Evolutionary conservation across 2,888 invertebrate genomes (phyloP).

Genomic region (Drosophila neotestacea): DNA sequence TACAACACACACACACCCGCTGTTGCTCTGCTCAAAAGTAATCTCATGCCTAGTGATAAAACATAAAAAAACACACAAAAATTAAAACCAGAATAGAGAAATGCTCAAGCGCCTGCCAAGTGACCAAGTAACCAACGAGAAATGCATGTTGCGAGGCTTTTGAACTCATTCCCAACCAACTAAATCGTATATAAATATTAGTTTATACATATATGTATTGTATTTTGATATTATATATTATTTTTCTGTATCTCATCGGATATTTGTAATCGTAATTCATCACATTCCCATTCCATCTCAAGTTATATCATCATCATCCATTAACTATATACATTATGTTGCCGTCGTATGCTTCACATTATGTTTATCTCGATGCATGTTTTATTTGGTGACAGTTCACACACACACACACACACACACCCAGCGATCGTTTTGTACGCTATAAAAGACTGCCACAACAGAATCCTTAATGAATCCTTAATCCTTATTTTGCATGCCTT

Average conservation of each 20-base stretch:
- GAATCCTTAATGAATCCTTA: constrained; percentile 16
- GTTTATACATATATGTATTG: constrained; percentile 2
- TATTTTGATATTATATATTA: constrained; percentile 40
- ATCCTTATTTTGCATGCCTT: constrained; percentile 34
- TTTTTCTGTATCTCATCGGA: constrained; percentile 38
- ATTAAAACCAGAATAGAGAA: constrained; percentile 2
- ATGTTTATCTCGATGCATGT: constrained; percentile 29
- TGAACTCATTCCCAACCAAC: constrained; percentile 38
- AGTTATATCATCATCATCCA: constrained; percentile 6
- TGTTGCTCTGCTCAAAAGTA: constrained; percentile 32
- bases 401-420: neutral
- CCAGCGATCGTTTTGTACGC: constrained; percentile 32
- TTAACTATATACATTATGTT: constrained; percentile 1
- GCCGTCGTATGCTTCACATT: constrained; percentile 36
- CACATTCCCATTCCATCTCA: constrained; percentile 15
- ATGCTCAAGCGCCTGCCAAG: constrained; percentile 40
- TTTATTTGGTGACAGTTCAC: constrained; percentile 43
- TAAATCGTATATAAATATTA: constrained; percentile 9
- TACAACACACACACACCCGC: constrained; percentile 5
- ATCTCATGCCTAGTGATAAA: constrained; percentile 57
- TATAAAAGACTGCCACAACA: constrained; percentile 26
- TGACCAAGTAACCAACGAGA: constrained; percentile 32
- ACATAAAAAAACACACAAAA: constrained; percentile 2
- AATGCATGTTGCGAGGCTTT: constrained; percentile 64
- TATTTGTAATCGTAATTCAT: constrained; percentile 23